phyloP scores from a whole-genome alignment of 2,113 vertebrate species.

The Stegostoma tigrinum region DNA sequence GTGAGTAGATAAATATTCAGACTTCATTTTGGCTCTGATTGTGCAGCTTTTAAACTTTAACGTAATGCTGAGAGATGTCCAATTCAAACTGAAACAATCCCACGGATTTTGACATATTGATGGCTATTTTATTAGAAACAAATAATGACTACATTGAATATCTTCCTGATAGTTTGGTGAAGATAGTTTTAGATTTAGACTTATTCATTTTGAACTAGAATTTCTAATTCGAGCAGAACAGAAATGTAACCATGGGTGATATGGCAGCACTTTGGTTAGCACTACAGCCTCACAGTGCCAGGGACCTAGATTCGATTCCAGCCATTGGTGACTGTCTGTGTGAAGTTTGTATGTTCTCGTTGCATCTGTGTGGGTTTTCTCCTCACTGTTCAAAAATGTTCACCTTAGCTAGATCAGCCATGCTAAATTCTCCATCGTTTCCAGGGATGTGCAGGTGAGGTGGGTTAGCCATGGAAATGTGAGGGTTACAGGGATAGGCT shows the following conservation, averaged over 20 bases:
- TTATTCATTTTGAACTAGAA: not conserved
- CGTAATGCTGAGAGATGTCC: not conserved
- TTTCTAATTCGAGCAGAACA: not conserved
- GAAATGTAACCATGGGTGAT: not conserved
- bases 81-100: not conserved
- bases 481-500: too few relatives aligned
- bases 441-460: too few relatives aligned
- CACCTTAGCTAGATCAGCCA: too few relatives aligned
- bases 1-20: not conserved
- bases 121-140: not conserved
- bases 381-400: too few relatives aligned
- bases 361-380: too few relatives aligned
- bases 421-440: too few relatives aligned
- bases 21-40: not conserved
- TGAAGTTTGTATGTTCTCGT: too few relatives aligned
- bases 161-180: not conserved
- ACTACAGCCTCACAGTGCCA: too few relatives aligned
- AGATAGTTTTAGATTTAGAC: not conserved
- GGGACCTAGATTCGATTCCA: too few relatives aligned
- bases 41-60: not conserved
- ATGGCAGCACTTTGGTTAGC: too few relatives aligned
- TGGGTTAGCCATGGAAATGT: too few relatives aligned
- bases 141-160: not conserved
- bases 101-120: not conserved
- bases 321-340: too few relatives aligned